Conservation (phyloP, 2,113 vertebrate genomes). For the Tupaia chinensis region DNA sequence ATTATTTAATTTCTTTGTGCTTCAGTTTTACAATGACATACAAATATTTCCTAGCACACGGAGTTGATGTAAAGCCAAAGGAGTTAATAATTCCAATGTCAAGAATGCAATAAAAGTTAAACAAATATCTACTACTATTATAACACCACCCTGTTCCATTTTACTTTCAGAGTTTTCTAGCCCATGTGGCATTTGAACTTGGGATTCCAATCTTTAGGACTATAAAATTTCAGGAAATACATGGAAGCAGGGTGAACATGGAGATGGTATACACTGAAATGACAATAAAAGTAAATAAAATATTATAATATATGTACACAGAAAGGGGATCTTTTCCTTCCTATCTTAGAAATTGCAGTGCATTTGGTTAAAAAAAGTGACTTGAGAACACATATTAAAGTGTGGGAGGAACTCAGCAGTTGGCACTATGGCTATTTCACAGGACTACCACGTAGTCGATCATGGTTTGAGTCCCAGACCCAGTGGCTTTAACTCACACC, state of each 20-base stretch:
- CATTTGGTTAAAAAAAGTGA: neutral
- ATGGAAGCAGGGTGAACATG: neutral
- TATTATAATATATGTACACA: neutral
- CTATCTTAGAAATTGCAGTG: neutral
- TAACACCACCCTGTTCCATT: neutral
- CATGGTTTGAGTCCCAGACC: too few relatives aligned
- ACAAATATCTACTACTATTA: neutral
- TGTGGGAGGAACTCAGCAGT: neutral
- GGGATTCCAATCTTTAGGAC: neutral
- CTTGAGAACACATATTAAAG: neutral
- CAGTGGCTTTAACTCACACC: too few relatives aligned
- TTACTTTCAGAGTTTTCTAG: neutral
- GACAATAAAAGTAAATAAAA: neutral
- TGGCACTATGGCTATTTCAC: too few relatives aligned
- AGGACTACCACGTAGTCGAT: too few relatives aligned
- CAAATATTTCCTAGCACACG: slow-evolving; percentile 9
- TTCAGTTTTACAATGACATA: neutral
- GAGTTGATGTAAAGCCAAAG: neutral
- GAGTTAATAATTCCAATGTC: neutral
- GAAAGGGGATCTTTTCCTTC: neutral
- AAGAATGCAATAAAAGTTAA: neutral
- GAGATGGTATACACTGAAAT: neutral
- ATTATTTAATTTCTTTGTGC: neutral
- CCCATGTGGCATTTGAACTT: neutral
- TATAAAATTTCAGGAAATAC: neutral